Percentiles rank a stretch among this genome's conserved stretches.
Conservation (phyloP, 2,797 vertebrate genomes). For the Dallia pectoralis region DNA sequence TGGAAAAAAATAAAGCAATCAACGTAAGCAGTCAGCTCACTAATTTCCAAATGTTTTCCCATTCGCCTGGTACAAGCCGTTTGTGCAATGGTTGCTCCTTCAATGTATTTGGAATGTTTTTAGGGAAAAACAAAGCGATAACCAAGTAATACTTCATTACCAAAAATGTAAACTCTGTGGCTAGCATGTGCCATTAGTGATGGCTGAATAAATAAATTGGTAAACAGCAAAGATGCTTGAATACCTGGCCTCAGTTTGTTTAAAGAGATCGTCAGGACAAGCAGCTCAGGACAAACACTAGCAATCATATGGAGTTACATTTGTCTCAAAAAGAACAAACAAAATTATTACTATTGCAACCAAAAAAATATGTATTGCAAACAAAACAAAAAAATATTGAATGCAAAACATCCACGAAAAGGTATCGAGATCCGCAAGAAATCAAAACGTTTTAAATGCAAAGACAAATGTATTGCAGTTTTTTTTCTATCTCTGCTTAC, state of each 20-base stretch:
- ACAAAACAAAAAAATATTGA: too few relatives aligned
- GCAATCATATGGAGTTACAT: too few relatives aligned
- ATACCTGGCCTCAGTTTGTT: conserved; percentile 26
- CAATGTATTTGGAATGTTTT: conserved; percentile 28
- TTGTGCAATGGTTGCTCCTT: conserved; percentile 4
- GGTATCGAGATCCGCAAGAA: too few relatives aligned
- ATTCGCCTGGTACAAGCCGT: conserved; percentile 39
- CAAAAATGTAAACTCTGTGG: conserved; percentile 51
- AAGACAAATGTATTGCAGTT: too few relatives aligned
- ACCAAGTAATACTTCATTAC: conserved; percentile 64
- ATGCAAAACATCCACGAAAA: too few relatives aligned
- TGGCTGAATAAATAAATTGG: conserved; percentile 55
- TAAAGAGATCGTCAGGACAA: conserved; percentile 17
- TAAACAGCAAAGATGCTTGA: conserved; percentile 50
- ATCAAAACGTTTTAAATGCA: too few relatives aligned
- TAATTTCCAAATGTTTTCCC: conserved; percentile 60
- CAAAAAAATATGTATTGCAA: too few relatives aligned
- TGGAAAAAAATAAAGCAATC: conserved; percentile 74
- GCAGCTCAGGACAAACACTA: conserved; percentile 11
- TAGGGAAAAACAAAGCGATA: conserved; percentile 40
- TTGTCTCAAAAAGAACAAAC: too few relatives aligned
- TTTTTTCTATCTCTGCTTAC: too few relatives aligned
- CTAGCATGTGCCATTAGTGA: conserved; percentile 54
- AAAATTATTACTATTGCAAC: too few relatives aligned
- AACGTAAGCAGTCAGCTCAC: conserved; percentile 56